These are phyloP conservation scores for Ormyrus nitidulus DNA, from an alignment of 2,888 invertebrate genomes.

Conservation along the genomic window DNA sequence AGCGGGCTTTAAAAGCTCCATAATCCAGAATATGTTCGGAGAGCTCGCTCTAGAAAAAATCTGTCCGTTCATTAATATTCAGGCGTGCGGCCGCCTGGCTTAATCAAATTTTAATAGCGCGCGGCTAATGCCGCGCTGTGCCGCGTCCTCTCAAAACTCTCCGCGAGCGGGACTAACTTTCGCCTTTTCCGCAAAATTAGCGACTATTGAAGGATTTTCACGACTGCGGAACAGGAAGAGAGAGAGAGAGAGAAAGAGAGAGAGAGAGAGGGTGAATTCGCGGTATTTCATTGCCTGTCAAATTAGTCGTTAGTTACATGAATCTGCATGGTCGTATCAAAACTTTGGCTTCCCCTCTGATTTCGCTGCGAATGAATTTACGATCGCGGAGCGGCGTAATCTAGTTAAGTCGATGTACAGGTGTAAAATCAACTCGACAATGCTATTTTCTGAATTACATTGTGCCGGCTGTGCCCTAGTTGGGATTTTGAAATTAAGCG, in stretches of 20 bases:
- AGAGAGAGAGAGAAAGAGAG: background rate
- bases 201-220: slow-evolving; percentile 38
- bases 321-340: background rate
- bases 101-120: slow-evolving; percentile 40
- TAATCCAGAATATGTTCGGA: too few species aligned
- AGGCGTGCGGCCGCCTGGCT: slow-evolving; percentile 8
- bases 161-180: slow-evolving; percentile 30
- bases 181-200: slow-evolving; percentile 33
- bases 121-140: background rate
- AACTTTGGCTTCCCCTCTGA: background rate
- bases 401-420: too few species aligned
- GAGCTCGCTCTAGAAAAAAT: background rate
- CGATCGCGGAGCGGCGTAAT: too few species aligned
- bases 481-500: too few species aligned
- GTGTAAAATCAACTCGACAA: background rate
- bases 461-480: too few species aligned
- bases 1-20: too few species aligned
- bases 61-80: slow-evolving; percentile 34
- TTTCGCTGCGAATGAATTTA: too few species aligned
- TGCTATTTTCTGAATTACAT: too few species aligned
- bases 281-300: slow-evolving; percentile 26
- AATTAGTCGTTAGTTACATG: slow-evolving; percentile 21
- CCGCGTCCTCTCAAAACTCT: slow-evolving; percentile 15
- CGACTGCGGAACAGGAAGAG: background rate
- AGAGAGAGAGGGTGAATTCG: background rate